Percentiles rank a stretch among this genome's conserved stretches.
phyloP scores from a whole-genome alignment of 2,797 vertebrate genomes.

The Discoglossus pictus region DNA sequence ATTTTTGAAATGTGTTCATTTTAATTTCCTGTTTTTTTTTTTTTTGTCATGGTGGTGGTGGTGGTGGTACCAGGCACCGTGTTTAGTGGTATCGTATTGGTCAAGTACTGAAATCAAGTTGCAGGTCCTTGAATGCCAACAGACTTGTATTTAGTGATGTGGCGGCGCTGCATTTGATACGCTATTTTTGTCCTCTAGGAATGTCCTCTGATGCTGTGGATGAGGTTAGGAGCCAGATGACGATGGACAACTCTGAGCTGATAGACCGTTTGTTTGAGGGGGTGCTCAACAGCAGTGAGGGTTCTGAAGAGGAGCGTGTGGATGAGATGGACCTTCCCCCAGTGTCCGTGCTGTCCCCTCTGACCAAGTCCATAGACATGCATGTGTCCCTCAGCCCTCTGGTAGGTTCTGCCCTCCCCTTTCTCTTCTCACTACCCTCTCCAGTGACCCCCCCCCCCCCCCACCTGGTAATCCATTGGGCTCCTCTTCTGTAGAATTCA shows the following conservation, averaged over 20 bases:
- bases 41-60: too few species aligned
- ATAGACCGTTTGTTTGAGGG: slow-evolving; percentile 77
- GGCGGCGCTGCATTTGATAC: too few species aligned
- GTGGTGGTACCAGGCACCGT: too few species aligned
- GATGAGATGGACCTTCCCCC: slow-evolving; percentile 71
- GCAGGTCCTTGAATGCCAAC: too few species aligned
- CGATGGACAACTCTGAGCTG: slow-evolving; percentile 68
- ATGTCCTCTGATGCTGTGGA: not conserved
- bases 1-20: too few species aligned
- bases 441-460: not conserved
- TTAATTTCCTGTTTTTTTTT: too few species aligned
- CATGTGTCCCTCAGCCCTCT: slow-evolving; percentile 76
- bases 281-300: slow-evolving; percentile 68
- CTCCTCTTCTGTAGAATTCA: slow-evolving; percentile 65
- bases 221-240: slow-evolving; percentile 25
- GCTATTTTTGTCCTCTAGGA: not conserved
- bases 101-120: too few species aligned
- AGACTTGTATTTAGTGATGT: too few species aligned
- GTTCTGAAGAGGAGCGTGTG: slow-evolving; percentile 54
- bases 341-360: slow-evolving; percentile 72
- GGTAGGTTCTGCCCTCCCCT: slow-evolving; percentile 58
- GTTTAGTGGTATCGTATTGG: too few species aligned
- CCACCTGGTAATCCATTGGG: not conserved
- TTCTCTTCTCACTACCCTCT: too few species aligned
- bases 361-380: slow-evolving; percentile 70